Base-by-base conservation (phyloP, 1,140 invertebrate species). In the Zaprionus davidi region DNA sequence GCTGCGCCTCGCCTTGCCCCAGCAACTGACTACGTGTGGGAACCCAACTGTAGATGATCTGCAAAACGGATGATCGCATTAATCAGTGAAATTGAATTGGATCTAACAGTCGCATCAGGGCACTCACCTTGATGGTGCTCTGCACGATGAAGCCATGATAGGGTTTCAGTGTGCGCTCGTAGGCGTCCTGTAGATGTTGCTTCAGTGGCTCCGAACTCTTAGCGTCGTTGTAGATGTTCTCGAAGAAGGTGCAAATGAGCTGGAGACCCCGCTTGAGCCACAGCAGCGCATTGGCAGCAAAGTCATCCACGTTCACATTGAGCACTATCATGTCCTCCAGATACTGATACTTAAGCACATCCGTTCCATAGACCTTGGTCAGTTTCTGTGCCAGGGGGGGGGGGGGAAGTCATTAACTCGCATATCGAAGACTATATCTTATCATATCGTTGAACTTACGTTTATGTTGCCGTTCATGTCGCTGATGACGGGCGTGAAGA, bases 401-500 rank as follows among this genome's bases (percentile, higher is more conserved):
- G 31, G 26, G 22, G 28, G 28, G 15, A 5, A 67, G 3, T 22
- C 24, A 26, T 28, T 55, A 34, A 34, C 22, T 34, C 31, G 7
- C 1, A 51, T 41, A n/a, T 11, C n/a, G 31, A 17, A 28, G 34
- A 28, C 53, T 24, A n/a, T 24, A 20, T 53, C 12, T n/a, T 26
- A 53, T 17, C 15, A 31, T 26, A 38, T 59, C 3, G 57, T 9
- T 20, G 1, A 34, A 69, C 81, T 83, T 94, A 96, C 96, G 83
- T 95, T 94, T 81, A 96, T 95, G 92, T 96, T 97, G 81, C 94
- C 95, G 92, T 95, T 94, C 94, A 97, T 96, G 81, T 97, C 96
- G 93, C 94, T 94, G 84, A 95, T 95, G 22, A 97, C 94, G 13
- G 96, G 95, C 46, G 94, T 93, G 90, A 96, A 96, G 4, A 95